A percentile compares a stretch with the other conserved stretches of the same genome.
phyloP scores from a whole-genome alignment of 1,140 invertebrate species.

The Drosophila aff. region DNA sequence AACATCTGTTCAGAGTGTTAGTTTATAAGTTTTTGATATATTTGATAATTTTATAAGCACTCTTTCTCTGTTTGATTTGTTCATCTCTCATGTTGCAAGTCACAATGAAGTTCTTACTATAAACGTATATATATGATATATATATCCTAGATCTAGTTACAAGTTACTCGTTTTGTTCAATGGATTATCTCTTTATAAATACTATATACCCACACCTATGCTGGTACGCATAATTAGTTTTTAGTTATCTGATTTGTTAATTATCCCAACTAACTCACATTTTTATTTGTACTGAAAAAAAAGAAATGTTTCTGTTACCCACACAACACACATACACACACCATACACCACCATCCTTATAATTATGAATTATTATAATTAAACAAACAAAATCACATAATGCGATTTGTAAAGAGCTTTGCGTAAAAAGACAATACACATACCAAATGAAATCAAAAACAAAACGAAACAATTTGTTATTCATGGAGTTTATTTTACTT shows the following conservation, averaged over 20 bases:
- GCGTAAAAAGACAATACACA: slow-evolving; percentile 27
- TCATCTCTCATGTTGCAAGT: slow-evolving; percentile 74
- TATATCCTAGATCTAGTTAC: slow-evolving; percentile 54
- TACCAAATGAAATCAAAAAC: slow-evolving; percentile 27
- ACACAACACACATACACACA: not conserved
- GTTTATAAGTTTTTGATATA: slow-evolving; percentile 45
- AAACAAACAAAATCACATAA: slow-evolving; percentile 37
- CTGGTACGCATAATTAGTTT: slow-evolving; percentile 48
- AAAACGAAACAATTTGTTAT: slow-evolving; percentile 28
- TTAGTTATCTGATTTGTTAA: slow-evolving; percentile 61
- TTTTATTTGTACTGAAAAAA: slow-evolving; percentile 78
- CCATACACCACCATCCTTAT: slow-evolving; percentile 26
- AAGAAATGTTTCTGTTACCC: slow-evolving; percentile 68
- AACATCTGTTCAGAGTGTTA: slow-evolving; percentile 50
- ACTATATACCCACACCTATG: slow-evolving; percentile 40
- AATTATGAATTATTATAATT: slow-evolving; percentile 41
- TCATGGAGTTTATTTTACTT: slow-evolving; percentile 52
- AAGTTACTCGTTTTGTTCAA: slow-evolving; percentile 78
- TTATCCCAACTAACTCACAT: slow-evolving; percentile 39
- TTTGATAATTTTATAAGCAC: slow-evolving; percentile 43
- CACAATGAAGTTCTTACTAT: slow-evolving; percentile 74
- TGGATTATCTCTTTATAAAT: slow-evolving; percentile 54
- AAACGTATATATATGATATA: slow-evolving; percentile 39
- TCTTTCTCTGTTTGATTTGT: slow-evolving; percentile 78
- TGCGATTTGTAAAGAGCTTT: slow-evolving; percentile 41